Conservation (phyloP, 2,113 vertebrate genomes). For the Cyprinodon brontotheroides region DNA sequence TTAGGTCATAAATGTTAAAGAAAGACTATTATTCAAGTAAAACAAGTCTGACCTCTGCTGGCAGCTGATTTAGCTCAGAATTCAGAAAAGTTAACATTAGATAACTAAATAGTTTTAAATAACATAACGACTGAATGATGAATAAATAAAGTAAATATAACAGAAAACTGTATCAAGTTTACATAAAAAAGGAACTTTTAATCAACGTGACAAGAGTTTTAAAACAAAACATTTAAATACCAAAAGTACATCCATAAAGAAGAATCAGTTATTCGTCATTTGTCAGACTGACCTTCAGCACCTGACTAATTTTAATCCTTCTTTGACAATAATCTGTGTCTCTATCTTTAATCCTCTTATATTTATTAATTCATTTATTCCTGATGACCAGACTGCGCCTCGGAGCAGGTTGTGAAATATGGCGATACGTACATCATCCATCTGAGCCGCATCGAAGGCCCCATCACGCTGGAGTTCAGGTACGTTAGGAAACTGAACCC, state of each 20-base stretch:
- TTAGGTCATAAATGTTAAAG: not conserved
- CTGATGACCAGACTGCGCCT: conserved; percentile 66
- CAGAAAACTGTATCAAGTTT: not conserved
- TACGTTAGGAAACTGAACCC: not conserved
- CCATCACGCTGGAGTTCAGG: conserved; percentile 78
- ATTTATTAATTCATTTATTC: too few relatives aligned
- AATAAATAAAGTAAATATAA: not conserved
- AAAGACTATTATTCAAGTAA: not conserved
- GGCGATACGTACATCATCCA: conserved; percentile 72
- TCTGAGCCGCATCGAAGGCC: conserved; percentile 56
- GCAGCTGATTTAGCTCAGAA: not conserved
- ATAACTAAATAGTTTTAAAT: not conserved
- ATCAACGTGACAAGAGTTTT: too few relatives aligned
- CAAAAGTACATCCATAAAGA: not conserved
- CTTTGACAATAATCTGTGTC: not conserved
- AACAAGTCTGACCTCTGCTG: not conserved
- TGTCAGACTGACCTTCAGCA: not conserved
- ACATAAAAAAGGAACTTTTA: too few relatives aligned
- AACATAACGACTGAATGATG: not conserved
- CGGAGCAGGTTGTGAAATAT: conserved; percentile 77
- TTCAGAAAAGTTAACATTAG: not conserved
- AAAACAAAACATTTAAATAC: too few relatives aligned
- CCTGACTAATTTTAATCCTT: not conserved
- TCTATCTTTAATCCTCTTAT: not conserved
- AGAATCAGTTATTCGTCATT: not conserved